Conservation (phyloP, 2,888 invertebrate species). For the Acanthosepion pharaonis region DNA sequence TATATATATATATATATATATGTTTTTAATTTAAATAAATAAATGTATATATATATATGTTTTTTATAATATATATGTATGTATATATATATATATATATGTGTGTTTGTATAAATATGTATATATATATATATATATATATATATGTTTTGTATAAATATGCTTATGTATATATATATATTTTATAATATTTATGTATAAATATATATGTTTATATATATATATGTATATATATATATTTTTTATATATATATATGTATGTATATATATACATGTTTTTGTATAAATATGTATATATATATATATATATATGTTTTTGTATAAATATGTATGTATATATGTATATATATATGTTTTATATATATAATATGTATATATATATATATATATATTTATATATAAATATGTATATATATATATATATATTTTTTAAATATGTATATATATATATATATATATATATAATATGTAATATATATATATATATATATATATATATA, state of each 20-base stretch:
- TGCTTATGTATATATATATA: no score
- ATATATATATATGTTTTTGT: background rate
- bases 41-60: background rate
- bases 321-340: background rate
- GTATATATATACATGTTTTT: background rate
- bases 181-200: no score
- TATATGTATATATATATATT: background rate
- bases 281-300: background rate
- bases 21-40: no score
- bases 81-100: background rate
- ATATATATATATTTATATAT: no score
- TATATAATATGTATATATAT: conserved; percentile 8
- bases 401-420: no score
- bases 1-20: background rate
- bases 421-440: background rate
- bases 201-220: background rate
- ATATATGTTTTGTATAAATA: background rate
- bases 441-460: background rate
- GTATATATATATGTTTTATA: conserved; percentile 24
- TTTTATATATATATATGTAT: background rate
- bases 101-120: background rate
- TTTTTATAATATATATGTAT: background rate
- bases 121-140: background rate
- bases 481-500: background rate
- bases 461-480: background rate